phyloP scores from a whole-genome alignment of 2,113 vertebrate species.

The Myrmecobius fasciatus region DNA sequence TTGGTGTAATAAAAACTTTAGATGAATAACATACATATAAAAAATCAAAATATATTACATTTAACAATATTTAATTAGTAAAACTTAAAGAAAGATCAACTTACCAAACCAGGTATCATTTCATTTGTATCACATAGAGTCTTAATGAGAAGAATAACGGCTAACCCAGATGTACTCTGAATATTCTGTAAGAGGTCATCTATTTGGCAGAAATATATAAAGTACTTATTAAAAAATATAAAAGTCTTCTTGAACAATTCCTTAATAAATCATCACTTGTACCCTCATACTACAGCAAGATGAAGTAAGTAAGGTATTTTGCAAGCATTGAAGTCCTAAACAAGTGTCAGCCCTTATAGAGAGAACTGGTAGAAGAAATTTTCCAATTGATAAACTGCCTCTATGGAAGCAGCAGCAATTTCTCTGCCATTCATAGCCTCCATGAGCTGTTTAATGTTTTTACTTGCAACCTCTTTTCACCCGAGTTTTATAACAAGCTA shows the following conservation, averaged over 20 bases:
- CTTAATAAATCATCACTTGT: background rate
- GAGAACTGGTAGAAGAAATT: background rate
- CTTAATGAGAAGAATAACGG: conserved; percentile 89
- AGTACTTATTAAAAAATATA: conserved; percentile 29
- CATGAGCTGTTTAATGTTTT: background rate
- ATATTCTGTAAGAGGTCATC: conserved; percentile 92
- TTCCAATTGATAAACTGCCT: background rate
- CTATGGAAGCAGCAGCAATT: background rate
- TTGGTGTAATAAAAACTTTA: conserved; percentile 5
- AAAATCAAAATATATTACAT: conserved; percentile 18
- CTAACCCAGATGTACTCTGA: conserved; percentile 94
- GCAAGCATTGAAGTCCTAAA: background rate
- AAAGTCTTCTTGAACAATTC: background rate
- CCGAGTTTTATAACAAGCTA: background rate
- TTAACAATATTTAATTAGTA: conserved; percentile 13
- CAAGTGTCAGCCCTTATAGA: background rate
- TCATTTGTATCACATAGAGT: conserved; percentile 88
- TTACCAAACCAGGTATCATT: conserved; percentile 89
- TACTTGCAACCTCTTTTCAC: too few relatives aligned
- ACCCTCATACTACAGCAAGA: background rate
- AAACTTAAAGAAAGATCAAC: conserved; percentile 67
- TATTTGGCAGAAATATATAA: conserved; percentile 71
- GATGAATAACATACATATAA: conserved; percentile 9
- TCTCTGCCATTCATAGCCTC: background rate
- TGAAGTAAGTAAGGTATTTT: background rate